A percentile compares a stretch with the other conserved stretches of the same genome.
Evolutionary conservation across 1,140 invertebrate species (phyloP).

Genomic region (Papilio machaon): DNA sequence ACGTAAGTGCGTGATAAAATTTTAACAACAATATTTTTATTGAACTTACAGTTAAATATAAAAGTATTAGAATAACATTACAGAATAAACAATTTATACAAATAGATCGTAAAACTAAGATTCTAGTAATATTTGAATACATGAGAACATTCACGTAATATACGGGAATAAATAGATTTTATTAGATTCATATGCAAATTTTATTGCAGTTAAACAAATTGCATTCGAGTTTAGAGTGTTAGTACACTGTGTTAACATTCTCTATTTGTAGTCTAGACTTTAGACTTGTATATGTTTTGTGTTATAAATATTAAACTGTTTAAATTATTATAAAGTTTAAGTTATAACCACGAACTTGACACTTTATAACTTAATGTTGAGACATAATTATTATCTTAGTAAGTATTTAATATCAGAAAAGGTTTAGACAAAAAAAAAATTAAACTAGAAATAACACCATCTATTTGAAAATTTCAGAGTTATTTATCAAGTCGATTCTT

Average conservation of each 20-base stretch:
- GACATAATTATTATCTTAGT: too few relatives aligned
- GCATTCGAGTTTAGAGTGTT: background rate
- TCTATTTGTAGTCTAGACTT: background rate
- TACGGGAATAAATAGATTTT: slow-evolving; percentile 1
- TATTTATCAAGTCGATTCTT: too few relatives aligned
- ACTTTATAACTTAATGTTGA: too few relatives aligned
- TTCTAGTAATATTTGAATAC: background rate
- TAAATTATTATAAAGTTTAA: too few relatives aligned
- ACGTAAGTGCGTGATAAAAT: too few relatives aligned
- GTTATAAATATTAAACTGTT: too few relatives aligned
- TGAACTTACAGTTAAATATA: too few relatives aligned
- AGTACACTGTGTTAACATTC: background rate
- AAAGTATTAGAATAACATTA: too few relatives aligned
- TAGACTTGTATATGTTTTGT: background rate
- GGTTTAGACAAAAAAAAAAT: too few relatives aligned
- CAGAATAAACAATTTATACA: too few relatives aligned
- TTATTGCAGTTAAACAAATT: slow-evolving; percentile 10
- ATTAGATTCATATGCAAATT: slow-evolving; percentile 16
- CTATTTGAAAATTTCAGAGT: background rate
- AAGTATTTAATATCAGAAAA: too few relatives aligned
- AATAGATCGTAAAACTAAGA: background rate
- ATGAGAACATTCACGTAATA: background rate
- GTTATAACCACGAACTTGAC: background rate
- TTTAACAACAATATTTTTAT: too few relatives aligned
- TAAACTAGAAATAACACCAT: background rate